Percentiles rank a stretch among this genome's conserved stretches.
Conservation (phyloP, 2,797 vertebrate species). For the Tapirus indicus region DNA sequence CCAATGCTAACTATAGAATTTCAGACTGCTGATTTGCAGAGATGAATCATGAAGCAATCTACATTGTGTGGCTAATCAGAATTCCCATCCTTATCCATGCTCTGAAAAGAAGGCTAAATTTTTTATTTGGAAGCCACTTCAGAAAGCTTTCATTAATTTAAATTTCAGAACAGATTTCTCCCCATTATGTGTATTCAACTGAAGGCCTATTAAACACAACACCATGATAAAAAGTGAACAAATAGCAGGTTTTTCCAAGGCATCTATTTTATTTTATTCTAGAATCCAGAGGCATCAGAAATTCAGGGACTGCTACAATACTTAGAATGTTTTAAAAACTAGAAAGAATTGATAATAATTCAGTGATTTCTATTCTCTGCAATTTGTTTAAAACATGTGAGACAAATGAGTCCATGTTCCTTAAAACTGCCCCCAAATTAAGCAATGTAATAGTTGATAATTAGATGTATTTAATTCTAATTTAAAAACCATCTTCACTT, state of each 20-base stretch:
- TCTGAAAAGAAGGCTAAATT: conserved; percentile 61
- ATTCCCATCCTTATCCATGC: conserved; percentile 69
- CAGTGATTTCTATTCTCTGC: conserved; percentile 59
- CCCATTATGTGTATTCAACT: conserved; percentile 72
- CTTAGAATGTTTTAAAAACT: neutral
- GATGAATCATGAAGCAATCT: conserved; percentile 79
- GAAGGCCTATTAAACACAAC: conserved; percentile 64
- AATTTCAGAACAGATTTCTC: conserved; percentile 73
- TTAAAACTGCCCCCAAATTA: conserved; percentile 63
- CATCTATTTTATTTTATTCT: conserved; percentile 36
- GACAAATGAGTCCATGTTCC: conserved; percentile 61
- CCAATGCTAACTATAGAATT: conserved; percentile 83
- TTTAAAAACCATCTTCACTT: conserved; percentile 65
- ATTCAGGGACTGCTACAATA: neutral
- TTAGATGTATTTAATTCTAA: conserved; percentile 68
- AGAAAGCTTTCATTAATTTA: conserved; percentile 77
- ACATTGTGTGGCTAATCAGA: conserved; percentile 79
- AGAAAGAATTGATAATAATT: neutral
- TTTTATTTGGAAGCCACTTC: conserved; percentile 69
- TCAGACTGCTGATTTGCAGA: conserved; percentile 82
- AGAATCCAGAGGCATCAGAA: conserved; percentile 47
- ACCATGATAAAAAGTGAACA: conserved; percentile 52
- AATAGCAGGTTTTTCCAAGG: neutral
- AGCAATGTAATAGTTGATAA: conserved; percentile 42
- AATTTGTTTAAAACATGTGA: conserved; percentile 55